Evolutionary conservation across 2,113 vertebrate species (phyloP), one percentile per base, ranked within the genome.

Genomic region (Tetrao urogallus): DNA sequence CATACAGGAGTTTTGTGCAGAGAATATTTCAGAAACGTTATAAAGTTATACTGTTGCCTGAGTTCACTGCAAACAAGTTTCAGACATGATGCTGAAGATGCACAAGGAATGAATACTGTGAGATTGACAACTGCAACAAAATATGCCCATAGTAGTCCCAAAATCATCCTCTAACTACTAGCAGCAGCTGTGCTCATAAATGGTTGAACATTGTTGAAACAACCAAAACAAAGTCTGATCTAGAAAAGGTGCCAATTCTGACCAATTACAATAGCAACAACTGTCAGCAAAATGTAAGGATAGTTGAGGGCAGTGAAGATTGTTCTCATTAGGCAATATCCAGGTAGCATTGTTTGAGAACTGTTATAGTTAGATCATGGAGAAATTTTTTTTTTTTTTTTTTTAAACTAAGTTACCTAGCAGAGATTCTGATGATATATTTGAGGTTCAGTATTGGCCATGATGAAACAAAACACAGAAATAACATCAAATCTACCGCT

Each of bases 391-490:
- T 47, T 78, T 87, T 34, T 48, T 47, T 10, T 47, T 47, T 86
- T 90, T 86, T 90, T 65, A 87, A 94, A 36, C 79, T 70, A 69
- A 80, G 65, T 61, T 94, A 79, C 88, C 73, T 88, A 84, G 58
- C 8, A 91, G 83, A 92, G 64, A 82, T 79, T 42, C 21, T 92
- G 54, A n/a, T 58, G 40, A 83, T 74, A 30, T 64, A 87, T 72
- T 79, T 82, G 78, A 94, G 70, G 42, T 82, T 87, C 63, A 63
- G 17, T 36, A 85, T n/a, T 40, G 78, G 81, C 91, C 74, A 84
- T 56, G 66, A 91, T 70, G 89, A 94, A 94, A 82, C 36, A 85
- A 90, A 95, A 80, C 67, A 92, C n/a, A 28, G 38, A 56, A 95
- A 87, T 70, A 94, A 92, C 27, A 70, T 84, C 88, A 94, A 92